Evolutionary conservation across 2,113 vertebrate genomes (phyloP).

Genomic region (Indicator maculatus): DNA sequence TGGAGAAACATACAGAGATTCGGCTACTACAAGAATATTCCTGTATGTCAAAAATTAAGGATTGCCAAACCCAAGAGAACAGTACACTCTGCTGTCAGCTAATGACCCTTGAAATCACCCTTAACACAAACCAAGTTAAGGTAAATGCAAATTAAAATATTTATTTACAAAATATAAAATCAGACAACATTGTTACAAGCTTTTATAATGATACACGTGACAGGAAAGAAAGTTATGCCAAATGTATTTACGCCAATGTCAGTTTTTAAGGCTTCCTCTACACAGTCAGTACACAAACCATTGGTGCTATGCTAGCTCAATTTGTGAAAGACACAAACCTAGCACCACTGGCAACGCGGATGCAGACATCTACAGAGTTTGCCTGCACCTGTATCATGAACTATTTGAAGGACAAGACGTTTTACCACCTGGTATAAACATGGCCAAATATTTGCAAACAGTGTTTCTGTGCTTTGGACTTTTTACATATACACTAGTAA

Average conservation of each 20-base stretch:
- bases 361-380: neutral
- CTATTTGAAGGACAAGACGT: neutral
- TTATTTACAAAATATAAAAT: slow-evolving; percentile 67
- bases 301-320: neutral
- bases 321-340: neutral
- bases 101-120: slow-evolving; percentile 57
- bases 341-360: neutral
- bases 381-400: neutral
- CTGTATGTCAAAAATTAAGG: neutral
- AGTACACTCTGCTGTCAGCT: neutral
- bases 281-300: neutral
- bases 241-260: slow-evolving; percentile 17
- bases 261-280: slow-evolving; percentile 15
- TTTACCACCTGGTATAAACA: neutral
- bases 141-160: slow-evolving; percentile 62
- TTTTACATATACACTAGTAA: neutral
- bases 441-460: neutral
- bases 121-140: slow-evolving; percentile 70
- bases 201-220: slow-evolving; percentile 36
- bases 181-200: slow-evolving; percentile 63
- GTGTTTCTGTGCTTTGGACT: neutral
- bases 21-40: neutral
- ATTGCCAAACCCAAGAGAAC: neutral
- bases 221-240: neutral
- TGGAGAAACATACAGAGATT: neutral